Percentiles rank a stretch among this genome's conserved stretches.
Evolutionary conservation across 2,113 vertebrate species (phyloP).

Genomic region (Apistogramma diplotaenia): DNA sequence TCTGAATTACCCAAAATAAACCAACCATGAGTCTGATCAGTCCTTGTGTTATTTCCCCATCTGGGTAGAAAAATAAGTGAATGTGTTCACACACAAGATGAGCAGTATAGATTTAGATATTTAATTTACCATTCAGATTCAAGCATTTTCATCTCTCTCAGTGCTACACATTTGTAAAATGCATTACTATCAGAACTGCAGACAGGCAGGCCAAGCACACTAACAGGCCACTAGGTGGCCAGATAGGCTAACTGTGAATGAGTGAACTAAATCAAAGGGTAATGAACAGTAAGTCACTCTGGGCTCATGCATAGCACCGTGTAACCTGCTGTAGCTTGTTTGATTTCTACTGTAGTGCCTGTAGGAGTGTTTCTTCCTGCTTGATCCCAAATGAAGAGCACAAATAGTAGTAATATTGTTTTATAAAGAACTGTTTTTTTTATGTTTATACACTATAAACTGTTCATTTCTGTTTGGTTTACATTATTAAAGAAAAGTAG

Average conservation of each 20-base stretch:
- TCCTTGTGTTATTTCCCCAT: background rate
- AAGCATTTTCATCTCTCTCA: background rate
- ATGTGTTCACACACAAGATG: background rate
- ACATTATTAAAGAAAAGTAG: background rate
- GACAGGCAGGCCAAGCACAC: background rate
- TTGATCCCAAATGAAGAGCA: background rate
- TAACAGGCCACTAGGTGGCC: slow-evolving; percentile 46
- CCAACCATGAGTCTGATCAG: background rate
- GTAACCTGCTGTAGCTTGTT: background rate
- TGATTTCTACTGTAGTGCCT: background rate
- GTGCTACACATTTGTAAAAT: background rate
- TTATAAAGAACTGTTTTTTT: background rate
- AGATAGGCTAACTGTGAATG: slow-evolving; percentile 1
- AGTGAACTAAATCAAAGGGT: slow-evolving; percentile 15
- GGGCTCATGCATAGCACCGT: background rate
- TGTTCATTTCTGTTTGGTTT: background rate
- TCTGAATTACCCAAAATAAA: background rate
- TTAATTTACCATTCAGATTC: background rate
- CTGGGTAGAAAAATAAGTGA: background rate
- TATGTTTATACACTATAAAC: background rate
- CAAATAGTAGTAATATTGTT: background rate
- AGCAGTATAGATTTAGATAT: background rate
- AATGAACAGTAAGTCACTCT: slow-evolving; percentile 1
- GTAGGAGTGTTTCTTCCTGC: background rate
- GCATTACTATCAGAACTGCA: background rate